Conservation (phyloP, 23 tunicate genomes). For the Aplidium turbinatum region DNA sequence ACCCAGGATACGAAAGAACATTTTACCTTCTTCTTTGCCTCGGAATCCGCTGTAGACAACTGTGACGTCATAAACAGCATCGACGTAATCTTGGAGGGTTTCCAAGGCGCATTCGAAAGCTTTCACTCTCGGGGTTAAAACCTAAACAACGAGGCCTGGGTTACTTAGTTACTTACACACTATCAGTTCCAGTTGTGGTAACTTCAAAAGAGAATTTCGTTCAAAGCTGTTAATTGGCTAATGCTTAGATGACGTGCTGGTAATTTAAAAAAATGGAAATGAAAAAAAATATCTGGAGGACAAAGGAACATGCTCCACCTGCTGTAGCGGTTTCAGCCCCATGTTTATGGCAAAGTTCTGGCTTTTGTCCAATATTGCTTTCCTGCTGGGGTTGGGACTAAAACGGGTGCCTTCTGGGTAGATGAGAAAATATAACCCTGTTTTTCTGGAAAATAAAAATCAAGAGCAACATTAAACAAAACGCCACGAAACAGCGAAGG, state of each 20-base stretch:
- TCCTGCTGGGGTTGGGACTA: conserved; percentile 33
- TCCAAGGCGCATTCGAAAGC: conserved; percentile 66
- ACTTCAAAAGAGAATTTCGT: too few relatives aligned
- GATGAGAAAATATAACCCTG: conserved; percentile 38
- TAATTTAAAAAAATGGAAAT: too few relatives aligned
- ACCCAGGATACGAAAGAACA: background rate
- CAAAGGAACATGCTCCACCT: too few relatives aligned
- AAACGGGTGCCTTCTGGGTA: conserved; percentile 77
- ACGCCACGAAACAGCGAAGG: too few relatives aligned
- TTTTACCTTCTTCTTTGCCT: background rate
- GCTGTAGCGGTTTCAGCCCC: conserved; percentile 43
- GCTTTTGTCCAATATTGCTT: conserved; percentile 43
- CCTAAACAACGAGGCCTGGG: conserved; percentile 7
- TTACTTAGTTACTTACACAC: too few relatives aligned
- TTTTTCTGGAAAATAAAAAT: conserved; percentile 42
- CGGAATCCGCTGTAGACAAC: conserved; percentile 33
- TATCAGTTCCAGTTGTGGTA: too few relatives aligned
- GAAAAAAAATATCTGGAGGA: too few relatives aligned
- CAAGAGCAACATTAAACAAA: too few relatives aligned
- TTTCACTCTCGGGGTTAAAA: conserved; percentile 69
- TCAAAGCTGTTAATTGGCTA: too few relatives aligned
- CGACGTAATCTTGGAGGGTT: conserved; percentile 16
- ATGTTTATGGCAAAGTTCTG: conserved; percentile 41
- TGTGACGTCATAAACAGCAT: conserved; percentile 68
- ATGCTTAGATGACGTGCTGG: too few relatives aligned